A percentile compares a stretch with the other conserved stretches of the same genome.
phyloP scores from a whole-genome alignment of 1,140 invertebrate species.

The Penaeus chinensis region DNA sequence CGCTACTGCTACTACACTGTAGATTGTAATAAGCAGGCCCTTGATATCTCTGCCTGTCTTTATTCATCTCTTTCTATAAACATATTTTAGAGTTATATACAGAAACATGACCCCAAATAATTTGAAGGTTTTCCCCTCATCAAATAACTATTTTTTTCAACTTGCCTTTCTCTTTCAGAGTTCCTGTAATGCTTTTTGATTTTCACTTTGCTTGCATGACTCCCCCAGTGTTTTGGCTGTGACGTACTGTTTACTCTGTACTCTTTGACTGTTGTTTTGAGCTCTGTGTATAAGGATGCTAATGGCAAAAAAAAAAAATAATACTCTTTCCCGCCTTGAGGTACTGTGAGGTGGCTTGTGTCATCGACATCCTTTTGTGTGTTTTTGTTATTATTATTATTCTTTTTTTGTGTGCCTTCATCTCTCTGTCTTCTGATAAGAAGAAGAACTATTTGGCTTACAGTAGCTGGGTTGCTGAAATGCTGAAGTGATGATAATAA shows the following conservation, averaged over 20 bases:
- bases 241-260: slow-evolving; percentile 23
- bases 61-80: too few relatives aligned
- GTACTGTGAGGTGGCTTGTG: too few relatives aligned
- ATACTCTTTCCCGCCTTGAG: too few relatives aligned
- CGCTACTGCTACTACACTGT: slow-evolving; percentile 16
- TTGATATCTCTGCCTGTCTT: slow-evolving; percentile 8
- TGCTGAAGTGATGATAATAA: too few relatives aligned
- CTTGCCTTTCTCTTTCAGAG: slow-evolving; percentile 56
- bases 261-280: slow-evolving; percentile 14
- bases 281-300: slow-evolving; percentile 26
- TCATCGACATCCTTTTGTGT: too few relatives aligned
- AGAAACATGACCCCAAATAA: neutral
- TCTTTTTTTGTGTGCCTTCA: too few relatives aligned
- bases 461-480: too few relatives aligned
- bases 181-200: slow-evolving; percentile 47
- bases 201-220: slow-evolving; percentile 48
- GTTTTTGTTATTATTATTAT: too few relatives aligned
- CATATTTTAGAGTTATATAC: neutral
- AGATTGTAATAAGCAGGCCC: neutral
- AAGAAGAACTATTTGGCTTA: too few relatives aligned
- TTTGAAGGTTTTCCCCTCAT: neutral
- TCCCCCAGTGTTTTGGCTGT: slow-evolving; percentile 41
- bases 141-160: slow-evolving; percentile 32
- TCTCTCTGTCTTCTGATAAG: too few relatives aligned
- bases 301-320: slow-evolving; percentile 6